phyloP scores from a whole-genome alignment of 1,140 invertebrate species.

The Scaptomyza hsui region DNA sequence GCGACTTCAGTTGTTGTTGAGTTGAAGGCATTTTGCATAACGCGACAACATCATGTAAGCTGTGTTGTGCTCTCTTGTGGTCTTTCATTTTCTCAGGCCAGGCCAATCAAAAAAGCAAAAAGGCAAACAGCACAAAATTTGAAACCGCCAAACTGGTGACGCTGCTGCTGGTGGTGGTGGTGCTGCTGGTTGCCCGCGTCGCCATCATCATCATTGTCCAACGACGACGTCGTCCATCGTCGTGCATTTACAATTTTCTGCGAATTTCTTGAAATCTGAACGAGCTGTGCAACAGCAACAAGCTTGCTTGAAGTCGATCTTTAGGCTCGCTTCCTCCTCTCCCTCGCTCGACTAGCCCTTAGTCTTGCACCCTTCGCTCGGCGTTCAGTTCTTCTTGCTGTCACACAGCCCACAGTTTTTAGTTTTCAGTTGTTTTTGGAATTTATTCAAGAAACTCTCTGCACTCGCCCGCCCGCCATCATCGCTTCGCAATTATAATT shows the following conservation, averaged over 20 bases:
- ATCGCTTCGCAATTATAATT: slow-evolving; percentile 83
- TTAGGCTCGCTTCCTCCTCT: slow-evolving; percentile 10
- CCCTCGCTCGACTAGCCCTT: slow-evolving; percentile 7
- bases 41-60: slow-evolving; percentile 71
- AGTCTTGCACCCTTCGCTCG: background rate
- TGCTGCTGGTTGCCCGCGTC: slow-evolving; percentile 48
- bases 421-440: slow-evolving; percentile 22
- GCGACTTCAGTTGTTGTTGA: slow-evolving; percentile 31
- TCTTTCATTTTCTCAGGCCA: slow-evolving; percentile 70
- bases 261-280: slow-evolving; percentile 80
- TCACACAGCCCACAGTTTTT: slow-evolving; percentile 1
- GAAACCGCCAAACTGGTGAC: slow-evolving; percentile 70
- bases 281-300: slow-evolving; percentile 34
- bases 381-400: background rate
- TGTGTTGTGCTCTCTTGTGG: slow-evolving; percentile 21
- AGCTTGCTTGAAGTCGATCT: slow-evolving; percentile 38
- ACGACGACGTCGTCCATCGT: slow-evolving; percentile 30
- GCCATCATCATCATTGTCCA: slow-evolving; percentile 46
- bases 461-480: slow-evolving; percentile 75
- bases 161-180: slow-evolving; percentile 52
- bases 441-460: slow-evolving; percentile 57
- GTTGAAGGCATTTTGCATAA: slow-evolving; percentile 65
- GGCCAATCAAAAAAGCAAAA: slow-evolving; percentile 55
- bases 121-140: slow-evolving; percentile 58
- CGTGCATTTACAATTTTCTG: slow-evolving; percentile 81